phyloP scores from a whole-genome alignment of 1,140 invertebrate genomes.

The Drosophila subpulchrella region DNA sequence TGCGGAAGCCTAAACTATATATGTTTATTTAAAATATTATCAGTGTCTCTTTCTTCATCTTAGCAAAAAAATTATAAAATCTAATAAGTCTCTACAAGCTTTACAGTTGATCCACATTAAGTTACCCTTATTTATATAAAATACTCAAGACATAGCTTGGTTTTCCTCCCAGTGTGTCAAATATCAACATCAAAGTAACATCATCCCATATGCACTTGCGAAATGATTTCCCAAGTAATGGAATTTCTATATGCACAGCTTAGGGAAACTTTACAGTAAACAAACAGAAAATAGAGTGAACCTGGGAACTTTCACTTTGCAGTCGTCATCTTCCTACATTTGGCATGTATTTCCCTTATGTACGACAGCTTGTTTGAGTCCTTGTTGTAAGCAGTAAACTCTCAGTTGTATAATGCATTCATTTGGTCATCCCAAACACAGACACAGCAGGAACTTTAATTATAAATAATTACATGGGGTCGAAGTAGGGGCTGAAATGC shows the following conservation, averaged over 20 bases:
- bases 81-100: too few species aligned
- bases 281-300: conserved; percentile 13
- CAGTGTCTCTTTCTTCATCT: too few species aligned
- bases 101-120: too few species aligned
- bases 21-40: too few species aligned
- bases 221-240: conserved; percentile 42
- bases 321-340: conserved; percentile 13
- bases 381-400: conserved; percentile 22
- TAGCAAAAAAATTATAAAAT: too few species aligned
- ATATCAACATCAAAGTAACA: conserved; percentile 20
- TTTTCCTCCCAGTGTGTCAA: conserved; percentile 4
- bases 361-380: neutral
- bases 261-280: conserved; percentile 6
- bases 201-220: conserved; percentile 27
- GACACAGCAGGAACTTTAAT: conserved; percentile 50
- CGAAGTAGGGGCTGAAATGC: conserved; percentile 5
- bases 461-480: conserved; percentile 61
- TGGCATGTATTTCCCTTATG: conserved; percentile 12
- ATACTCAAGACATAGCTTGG: too few species aligned
- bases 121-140: too few species aligned
- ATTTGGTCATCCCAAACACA: conserved; percentile 22
- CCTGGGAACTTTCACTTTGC: conserved; percentile 28
- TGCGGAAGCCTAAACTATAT: too few species aligned
- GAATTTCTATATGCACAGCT: conserved; percentile 37
- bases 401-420: conserved; percentile 46